These are phyloP conservation scores for Agrypnia vestita DNA, from an alignment of 1,140 invertebrate genomes.

Conservation along the genomic window DNA sequence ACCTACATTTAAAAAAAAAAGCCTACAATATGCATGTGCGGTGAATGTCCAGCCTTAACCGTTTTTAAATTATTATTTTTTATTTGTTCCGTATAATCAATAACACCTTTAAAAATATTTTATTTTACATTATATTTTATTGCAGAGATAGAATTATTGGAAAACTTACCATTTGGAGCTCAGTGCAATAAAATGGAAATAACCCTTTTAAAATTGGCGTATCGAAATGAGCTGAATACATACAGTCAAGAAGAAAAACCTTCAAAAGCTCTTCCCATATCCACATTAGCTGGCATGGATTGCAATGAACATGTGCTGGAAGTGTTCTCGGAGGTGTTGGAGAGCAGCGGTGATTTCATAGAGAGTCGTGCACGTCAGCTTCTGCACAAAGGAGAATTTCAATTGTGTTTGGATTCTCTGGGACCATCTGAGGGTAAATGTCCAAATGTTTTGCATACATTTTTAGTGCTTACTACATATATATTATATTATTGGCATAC, in stretches of 20 bases:
- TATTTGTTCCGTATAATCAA: no score
- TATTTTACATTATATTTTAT: slow-evolving; percentile 13
- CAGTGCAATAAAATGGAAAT: slow-evolving; percentile 57
- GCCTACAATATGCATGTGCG: no score
- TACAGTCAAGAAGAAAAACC: slow-evolving; percentile 62
- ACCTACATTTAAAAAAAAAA: no score
- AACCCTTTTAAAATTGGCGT: slow-evolving; percentile 48
- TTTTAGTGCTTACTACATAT: not conserved
- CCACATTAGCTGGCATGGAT: slow-evolving; percentile 64
- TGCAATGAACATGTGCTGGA: slow-evolving; percentile 63
- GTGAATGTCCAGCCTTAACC: no score
- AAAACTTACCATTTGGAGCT: slow-evolving; percentile 51
- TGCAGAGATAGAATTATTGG: slow-evolving; percentile 55
- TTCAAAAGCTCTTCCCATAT: slow-evolving; percentile 63
- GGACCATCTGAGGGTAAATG: slow-evolving; percentile 54
- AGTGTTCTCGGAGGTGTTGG: slow-evolving; percentile 69
- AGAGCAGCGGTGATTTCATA: slow-evolving; percentile 84
- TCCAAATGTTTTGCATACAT: not conserved
- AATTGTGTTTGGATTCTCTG: slow-evolving; percentile 77
- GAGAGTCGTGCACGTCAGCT: slow-evolving; percentile 85
- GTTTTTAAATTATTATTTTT: no score
- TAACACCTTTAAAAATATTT: no score
- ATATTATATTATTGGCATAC: no score
- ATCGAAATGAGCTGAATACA: slow-evolving; percentile 51
- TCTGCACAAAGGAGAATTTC: slow-evolving; percentile 92